Base-by-base conservation (phyloP, 1,140 invertebrate species). In the Lordiphosa stackelbergi region DNA sequence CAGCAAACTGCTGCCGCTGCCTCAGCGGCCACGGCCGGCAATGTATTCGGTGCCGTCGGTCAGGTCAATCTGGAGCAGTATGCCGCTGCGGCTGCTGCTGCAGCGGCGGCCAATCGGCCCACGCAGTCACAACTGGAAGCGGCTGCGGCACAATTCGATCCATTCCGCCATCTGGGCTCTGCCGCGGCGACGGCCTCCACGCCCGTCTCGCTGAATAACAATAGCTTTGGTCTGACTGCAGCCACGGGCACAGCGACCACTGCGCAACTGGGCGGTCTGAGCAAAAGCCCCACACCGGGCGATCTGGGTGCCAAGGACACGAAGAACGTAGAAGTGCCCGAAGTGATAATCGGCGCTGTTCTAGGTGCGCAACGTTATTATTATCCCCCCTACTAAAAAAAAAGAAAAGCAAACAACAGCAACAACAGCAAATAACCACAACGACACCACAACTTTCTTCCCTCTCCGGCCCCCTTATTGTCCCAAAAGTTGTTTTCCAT, bases 301-400 rank as follows among this genome's bases (percentile, higher is more conserved):
- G 93, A 94, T 89, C 86, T 91, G 51, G 90, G 90, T 69, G 90
- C 90, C 89, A 94, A 94, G 91, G 93, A 93, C 90, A 92, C 91
- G 87, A 95, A 95, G 89, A 95, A 96, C 91, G 93, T 96, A 86
- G 95, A 98, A 92, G 96, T 98, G 88, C 92, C 96, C 56, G 97
- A 95, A 91, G 92, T 94, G 89, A 97, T 98, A 89, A 96, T 98
- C 84, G 97, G 97, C 86, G 97, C 97, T 86, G 97, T 99, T 87
- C 91, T 99, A 88, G 97, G 95, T 90, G 87, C 88, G 89, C 88
- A 58, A 75, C 86, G 66, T 53, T 86, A 86, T 69, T 87, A 87
- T 74, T 86, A 87, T 66, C 78, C 70, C 37, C 84, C 16, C 53
- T 61, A 38, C 49, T 64, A 56, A 38, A 57, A 60, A 40, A 22